Percentiles rank a stretch among this genome's conserved stretches.
phyloP scores from a whole-genome alignment of 2,888 invertebrate genomes.

The Phasia obesa region DNA sequence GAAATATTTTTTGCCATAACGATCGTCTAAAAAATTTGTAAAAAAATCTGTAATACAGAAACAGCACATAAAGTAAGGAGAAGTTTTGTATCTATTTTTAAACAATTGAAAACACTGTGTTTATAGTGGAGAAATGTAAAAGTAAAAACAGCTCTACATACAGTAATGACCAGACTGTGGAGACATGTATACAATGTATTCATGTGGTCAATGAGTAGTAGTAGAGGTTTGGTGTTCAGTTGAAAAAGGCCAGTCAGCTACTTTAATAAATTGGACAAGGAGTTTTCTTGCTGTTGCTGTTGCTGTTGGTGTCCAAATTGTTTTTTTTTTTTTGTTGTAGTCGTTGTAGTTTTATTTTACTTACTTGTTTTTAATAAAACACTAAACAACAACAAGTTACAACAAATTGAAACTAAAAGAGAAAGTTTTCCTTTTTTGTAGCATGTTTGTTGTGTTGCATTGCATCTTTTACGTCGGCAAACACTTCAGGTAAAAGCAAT shows the following conservation, averaged over 20 bases:
- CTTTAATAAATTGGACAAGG: constrained; percentile 64
- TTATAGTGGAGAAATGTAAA: constrained; percentile 34
- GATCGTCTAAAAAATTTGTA: too few species aligned
- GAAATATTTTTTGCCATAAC: too few species aligned
- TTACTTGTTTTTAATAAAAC: constrained; percentile 52
- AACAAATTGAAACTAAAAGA: constrained; percentile 74
- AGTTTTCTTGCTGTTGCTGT: constrained; percentile 49
- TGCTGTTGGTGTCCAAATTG: constrained; percentile 57
- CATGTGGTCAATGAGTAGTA: neutral
- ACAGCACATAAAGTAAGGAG: neutral
- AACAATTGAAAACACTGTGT: constrained; percentile 19
- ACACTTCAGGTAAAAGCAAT: constrained; percentile 47
- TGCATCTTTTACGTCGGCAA: constrained; percentile 51
- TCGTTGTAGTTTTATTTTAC: constrained; percentile 32
- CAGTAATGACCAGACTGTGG: constrained; percentile 58
- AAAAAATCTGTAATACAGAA: too few species aligned
- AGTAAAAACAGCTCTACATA: constrained; percentile 59
- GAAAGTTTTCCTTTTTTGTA: constrained; percentile 72
- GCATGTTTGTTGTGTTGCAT: constrained; percentile 37
- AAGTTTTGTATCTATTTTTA: neutral
- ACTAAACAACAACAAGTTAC: constrained; percentile 55
- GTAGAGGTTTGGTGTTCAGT: neutral
- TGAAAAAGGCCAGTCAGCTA: constrained; percentile 52
- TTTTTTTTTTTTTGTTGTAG: constrained; percentile 54
- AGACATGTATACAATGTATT: constrained; percentile 32